Conservation (phyloP, 2,113 vertebrate species). For the Nanorana parkeri region DNA sequence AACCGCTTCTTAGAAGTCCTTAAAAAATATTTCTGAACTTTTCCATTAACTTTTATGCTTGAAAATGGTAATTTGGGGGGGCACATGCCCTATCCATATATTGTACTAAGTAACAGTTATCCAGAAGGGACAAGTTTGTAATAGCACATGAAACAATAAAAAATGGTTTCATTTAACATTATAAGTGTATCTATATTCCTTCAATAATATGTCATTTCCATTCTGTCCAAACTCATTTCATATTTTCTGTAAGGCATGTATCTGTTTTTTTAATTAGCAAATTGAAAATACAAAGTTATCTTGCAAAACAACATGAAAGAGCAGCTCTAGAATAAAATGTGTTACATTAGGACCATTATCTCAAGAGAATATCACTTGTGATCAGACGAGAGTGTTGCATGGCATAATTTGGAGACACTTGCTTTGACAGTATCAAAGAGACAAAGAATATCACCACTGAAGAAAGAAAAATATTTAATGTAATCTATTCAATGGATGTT, state of each 20-base stretch:
- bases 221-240: background rate
- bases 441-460: background rate
- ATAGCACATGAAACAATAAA: background rate
- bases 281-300: background rate
- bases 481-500: background rate
- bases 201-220: background rate
- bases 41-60: too few species aligned
- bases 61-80: too few species aligned
- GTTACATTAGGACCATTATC: background rate
- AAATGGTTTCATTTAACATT: background rate
- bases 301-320: background rate
- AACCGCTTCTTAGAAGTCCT: too few species aligned
- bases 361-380: background rate
- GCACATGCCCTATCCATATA: too few species aligned
- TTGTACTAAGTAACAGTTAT: too few species aligned
- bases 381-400: background rate
- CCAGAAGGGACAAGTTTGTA: too few species aligned
- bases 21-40: too few species aligned
- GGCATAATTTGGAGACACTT: background rate
- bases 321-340: background rate
- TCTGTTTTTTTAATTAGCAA: background rate
- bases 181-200: background rate
- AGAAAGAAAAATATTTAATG: too few species aligned
- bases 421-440: background rate
- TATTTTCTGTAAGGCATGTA: background rate